Evolutionary conservation across 2,797 vertebrate genomes (phyloP), one percentile per base, ranked within the genome.

Genomic region (Neosilurus mollespiculum): DNA sequence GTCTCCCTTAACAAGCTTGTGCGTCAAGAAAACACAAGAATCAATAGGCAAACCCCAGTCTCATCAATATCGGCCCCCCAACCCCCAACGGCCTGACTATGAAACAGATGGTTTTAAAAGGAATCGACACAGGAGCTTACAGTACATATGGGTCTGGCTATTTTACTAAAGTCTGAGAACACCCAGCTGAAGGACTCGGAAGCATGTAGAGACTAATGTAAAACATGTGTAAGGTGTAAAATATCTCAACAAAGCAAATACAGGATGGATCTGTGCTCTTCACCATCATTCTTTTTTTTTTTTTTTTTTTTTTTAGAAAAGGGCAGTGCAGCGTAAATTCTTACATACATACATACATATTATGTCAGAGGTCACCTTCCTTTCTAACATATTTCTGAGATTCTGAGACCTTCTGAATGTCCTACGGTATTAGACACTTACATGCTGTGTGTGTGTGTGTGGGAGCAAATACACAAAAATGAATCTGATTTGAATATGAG

Each of bases 21-120:
- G 88, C 90, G 91, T 89, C 90, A 92, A 90, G 90, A 93, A 92
- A 91, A 90, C 88, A 86, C 91, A 94, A 93, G 91, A 94, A 94
- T 95, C 94, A 91, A 94, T 94, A 88, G 81, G 90, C 83, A 30
- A 37, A 70, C 79, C 76, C 80, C 61, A 69, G 64, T 54, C 78
- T 78, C 78, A 72, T 86, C 84, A 82, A 79, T 75, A 81, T 77
- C 62, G 56, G 49, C 49, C 76, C n/a, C 61, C 76, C 67, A 9
- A 37, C 24, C 70, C 54, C 81, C 69, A 30, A 30, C 30, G 30
- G 30, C 30, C 30, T 4, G 6, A 66, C 67, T 56, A 64, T 80
- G 61, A 80, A 84, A 80, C 78, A 80, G 75, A 84, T 80, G 69
- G 78, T 51, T 80, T 80, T 71, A 59, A 30, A 64, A 73, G 66